phyloP scores from a whole-genome alignment of 2,113 vertebrate species.

The Montifringilla adamsi region DNA sequence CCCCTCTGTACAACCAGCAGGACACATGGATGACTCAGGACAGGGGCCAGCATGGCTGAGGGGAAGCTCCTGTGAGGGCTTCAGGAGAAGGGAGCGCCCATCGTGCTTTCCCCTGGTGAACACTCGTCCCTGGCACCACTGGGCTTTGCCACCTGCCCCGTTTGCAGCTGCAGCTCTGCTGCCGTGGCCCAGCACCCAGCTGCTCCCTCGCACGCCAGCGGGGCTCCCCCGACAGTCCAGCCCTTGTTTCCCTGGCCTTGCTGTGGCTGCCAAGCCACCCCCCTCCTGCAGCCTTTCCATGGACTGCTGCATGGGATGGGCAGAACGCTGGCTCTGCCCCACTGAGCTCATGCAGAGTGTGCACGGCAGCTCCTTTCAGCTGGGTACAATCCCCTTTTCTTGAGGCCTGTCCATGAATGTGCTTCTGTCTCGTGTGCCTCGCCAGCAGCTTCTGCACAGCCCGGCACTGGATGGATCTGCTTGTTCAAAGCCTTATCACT shows the following conservation, averaged over 20 bases:
- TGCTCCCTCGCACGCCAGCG: not conserved
- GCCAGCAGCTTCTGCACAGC: not conserved
- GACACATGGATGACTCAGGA: not conserved
- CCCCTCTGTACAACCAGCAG: not conserved
- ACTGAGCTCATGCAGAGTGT: not conserved
- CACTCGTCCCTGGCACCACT: not conserved
- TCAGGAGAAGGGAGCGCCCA: not conserved
- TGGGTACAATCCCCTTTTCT: constrained; percentile 1
- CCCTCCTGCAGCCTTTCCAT: not conserved
- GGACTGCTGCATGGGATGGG: not conserved
- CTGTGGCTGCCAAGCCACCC: not conserved
- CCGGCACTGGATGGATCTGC: not conserved
- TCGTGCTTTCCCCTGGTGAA: fast-evolving
- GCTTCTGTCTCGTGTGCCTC: not conserved
- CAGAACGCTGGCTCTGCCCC: not conserved
- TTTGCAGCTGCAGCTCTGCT: not conserved
- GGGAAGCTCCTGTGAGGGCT: not conserved
- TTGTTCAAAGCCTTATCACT: not conserved
- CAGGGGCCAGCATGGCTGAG: not conserved
- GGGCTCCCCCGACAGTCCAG: not conserved
- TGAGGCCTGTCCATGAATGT: not conserved
- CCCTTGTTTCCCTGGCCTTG: not conserved
- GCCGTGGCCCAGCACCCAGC: not conserved
- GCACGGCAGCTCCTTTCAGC: not conserved
- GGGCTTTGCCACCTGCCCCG: not conserved